Base-by-base conservation (phyloP, 2,113 vertebrate species). In the Oxyruncus cristatus region DNA sequence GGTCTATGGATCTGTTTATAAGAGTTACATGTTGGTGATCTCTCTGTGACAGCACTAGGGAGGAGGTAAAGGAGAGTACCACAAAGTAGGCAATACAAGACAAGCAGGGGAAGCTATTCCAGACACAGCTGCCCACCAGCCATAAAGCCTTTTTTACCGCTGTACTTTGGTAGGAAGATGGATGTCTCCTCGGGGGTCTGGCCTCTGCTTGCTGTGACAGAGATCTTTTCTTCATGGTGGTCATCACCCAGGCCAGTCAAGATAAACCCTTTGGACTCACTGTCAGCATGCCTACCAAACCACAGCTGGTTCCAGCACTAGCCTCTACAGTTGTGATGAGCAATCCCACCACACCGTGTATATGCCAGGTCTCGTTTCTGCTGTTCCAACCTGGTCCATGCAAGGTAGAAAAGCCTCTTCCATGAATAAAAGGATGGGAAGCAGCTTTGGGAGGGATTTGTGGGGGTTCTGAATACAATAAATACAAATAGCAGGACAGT, bases 1-100 rank as follows among this genome's bases (percentile, higher is more conserved):
- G 41, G 68, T 84, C 93, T 97, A 95, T 82, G 8, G 77, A 97
- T 98, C 93, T 5, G 1, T 96, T 97, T 92, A 66, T 95, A 97
- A 96, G 83, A 44, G 76, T 79, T 81, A 89, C 8, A 53, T 91
- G 75, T 66, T 85, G 50, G 53, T 88, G 61, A 94, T 94, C 95
- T 94, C 90, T 92, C 90, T 41, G 22, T 50, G 65, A 94, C 89
- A 97, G 89, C n/a, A 47, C 62, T 78, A 96, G 92, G 42, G 68
- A 96, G 41, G 56, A 92, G 62, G 14, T 79, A 87, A 68, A 86
- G 66, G 85, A 70, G 65, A 95, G 26, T 42, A 92, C 20, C 66
- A 35, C 53, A 70, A 66, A 96, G 76, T 8, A 74, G 55, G 32
- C 11, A 44, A 87, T 16, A 13, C 50, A 71, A 63, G 33, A n/a